phyloP scores from a whole-genome alignment of 1,140 invertebrate genomes.

The Antheraea pernyi region DNA sequence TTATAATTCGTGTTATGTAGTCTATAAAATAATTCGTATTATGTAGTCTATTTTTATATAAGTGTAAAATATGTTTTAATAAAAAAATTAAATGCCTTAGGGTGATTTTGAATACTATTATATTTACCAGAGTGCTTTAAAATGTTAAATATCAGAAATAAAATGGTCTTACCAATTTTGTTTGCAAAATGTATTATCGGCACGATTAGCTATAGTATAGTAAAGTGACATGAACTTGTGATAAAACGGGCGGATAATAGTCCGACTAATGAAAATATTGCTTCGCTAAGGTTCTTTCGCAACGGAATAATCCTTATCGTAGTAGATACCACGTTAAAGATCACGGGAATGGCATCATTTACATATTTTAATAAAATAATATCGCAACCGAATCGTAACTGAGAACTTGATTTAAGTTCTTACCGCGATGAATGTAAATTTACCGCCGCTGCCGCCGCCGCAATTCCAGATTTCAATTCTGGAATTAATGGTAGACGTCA shows the following conservation, averaged over 20 bases:
- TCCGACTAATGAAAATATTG: constrained; percentile 62
- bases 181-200: no score
- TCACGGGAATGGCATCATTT: constrained; percentile 64
- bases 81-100: no score
- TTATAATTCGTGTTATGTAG: no score
- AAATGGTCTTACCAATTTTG: no score
- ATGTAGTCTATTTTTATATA: no score
- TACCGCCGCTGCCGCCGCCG: constrained; percentile 65
- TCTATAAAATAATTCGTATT: no score
- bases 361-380: constrained; percentile 80
- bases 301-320: constrained; percentile 62
- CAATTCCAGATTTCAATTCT: constrained; percentile 78
- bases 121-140: no score
- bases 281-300: constrained; percentile 59
- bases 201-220: no score
- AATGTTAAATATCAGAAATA: no score
- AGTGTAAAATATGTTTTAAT: no score
- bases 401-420: constrained; percentile 79
- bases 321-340: constrained; percentile 50
- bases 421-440: constrained; percentile 79
- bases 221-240: neutral
- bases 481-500: constrained; percentile 74
- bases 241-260: constrained; percentile 13
- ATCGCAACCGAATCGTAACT: constrained; percentile 78
- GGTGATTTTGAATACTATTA: no score